phyloP scores from a whole-genome alignment of 1,140 invertebrate species.

The Drosophila orosa region DNA sequence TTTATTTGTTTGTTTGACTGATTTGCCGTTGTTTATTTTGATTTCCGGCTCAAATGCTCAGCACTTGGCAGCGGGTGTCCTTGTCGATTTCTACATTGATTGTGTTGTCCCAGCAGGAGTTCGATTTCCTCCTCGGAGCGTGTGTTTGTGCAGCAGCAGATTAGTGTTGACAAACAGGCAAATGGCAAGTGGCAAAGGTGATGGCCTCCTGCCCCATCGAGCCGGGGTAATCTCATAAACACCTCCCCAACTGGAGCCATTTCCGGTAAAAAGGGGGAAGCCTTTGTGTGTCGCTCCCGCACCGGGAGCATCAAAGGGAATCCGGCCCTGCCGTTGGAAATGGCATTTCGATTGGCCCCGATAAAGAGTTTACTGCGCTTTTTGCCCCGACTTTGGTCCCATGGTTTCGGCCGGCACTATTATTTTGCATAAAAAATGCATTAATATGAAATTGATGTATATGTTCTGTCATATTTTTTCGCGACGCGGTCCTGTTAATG shows the following conservation, averaged over 20 bases:
- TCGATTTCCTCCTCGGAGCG: conserved; percentile 48
- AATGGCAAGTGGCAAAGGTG: conserved; percentile 37
- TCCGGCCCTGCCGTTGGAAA: conserved; percentile 32
- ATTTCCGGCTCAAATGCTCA: conserved; percentile 78
- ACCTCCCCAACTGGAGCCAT: conserved; percentile 48
- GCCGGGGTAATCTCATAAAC: conserved; percentile 72
- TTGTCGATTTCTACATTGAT: conserved; percentile 76
- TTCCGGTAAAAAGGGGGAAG: conserved; percentile 11
- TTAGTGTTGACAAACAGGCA: conserved; percentile 77
- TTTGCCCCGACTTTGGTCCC: conserved; percentile 10
- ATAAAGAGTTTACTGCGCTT: conserved; percentile 35
- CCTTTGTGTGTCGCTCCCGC: conserved; percentile 24
- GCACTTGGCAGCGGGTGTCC: conserved; percentile 36
- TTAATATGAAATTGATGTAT: conserved; percentile 62
- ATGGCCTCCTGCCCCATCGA: conserved; percentile 29
- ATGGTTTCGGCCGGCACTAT: conserved; percentile 43
- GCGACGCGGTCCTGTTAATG: conserved; percentile 40
- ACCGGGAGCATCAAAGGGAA: conserved; percentile 25
- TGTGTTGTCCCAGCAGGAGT: conserved; percentile 73
- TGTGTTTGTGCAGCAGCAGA: conserved; percentile 54
- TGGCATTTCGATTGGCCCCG: conserved; percentile 47
- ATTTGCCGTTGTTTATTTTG: conserved; percentile 81
- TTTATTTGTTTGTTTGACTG: conserved; percentile 81
- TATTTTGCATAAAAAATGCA: conserved; percentile 69
- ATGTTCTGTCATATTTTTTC: conserved; percentile 43